A percentile compares a stretch with the other conserved stretches of the same genome.
Conservation (phyloP, 2,113 vertebrate species). For the Pseudorectes ferrugineus region DNA sequence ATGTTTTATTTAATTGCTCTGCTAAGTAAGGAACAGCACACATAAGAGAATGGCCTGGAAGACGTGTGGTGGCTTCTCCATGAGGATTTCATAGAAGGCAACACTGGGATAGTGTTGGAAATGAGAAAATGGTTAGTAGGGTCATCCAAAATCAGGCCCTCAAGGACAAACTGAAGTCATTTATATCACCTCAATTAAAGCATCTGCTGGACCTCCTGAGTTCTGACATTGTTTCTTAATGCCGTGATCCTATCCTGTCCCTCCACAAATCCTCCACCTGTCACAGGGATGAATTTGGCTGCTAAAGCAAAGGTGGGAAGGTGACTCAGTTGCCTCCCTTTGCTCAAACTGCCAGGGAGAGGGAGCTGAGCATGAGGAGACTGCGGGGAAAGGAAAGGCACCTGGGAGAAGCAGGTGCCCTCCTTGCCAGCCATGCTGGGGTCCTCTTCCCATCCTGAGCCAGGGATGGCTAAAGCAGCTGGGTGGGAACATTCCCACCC, state of each 20-base stretch:
- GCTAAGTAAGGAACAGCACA: background rate
- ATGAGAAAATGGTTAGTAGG: background rate
- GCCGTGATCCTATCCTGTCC: fast-evolving
- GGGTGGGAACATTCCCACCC: background rate
- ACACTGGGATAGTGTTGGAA: background rate
- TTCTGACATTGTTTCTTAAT: background rate
- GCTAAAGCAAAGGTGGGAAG: background rate
- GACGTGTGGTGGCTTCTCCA: fast-evolving
- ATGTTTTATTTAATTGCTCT: background rate
- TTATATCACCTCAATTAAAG: fast-evolving
- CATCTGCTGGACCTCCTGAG: fast-evolving
- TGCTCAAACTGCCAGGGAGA: background rate
- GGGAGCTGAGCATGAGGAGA: background rate
- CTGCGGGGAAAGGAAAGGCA: fast-evolving
- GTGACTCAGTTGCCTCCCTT: fast-evolving
- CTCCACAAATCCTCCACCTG: background rate
- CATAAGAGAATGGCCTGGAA: fast-evolving
- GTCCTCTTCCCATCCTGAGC: background rate
- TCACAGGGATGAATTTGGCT: background rate
- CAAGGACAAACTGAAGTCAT: background rate
- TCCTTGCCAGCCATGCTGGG: fast-evolving
- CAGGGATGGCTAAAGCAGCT: background rate
- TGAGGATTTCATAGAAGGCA: background rate
- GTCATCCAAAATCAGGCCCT: background rate
- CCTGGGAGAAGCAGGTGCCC: fast-evolving